Evolutionary conservation across 2,888 invertebrate species (phyloP), one percentile per base, ranked within the genome.

Genomic region (Unio delphinus): DNA sequence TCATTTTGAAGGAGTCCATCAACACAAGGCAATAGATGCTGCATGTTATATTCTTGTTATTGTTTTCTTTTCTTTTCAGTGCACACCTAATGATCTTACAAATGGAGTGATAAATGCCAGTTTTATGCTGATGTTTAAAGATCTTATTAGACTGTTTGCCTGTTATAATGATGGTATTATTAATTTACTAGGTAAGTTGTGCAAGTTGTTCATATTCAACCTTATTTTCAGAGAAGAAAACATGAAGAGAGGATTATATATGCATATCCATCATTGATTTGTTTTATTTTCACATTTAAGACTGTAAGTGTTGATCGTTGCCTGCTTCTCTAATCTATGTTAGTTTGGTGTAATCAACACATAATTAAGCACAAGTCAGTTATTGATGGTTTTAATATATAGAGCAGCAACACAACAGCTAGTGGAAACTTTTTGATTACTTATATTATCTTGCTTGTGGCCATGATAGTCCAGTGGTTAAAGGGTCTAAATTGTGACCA

Each of bases 101-200:
- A 99, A 99, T 91, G 97, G 98, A 75, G 98, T 99, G 86, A 98
- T 99, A 91, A 99, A 98, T 90, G 97, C 98, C 93, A 96, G 97
- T 89, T 99, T 99, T 91, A 98, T 99, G 95, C 93, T 99, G 81
- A 93, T 99, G 75, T 99, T 99, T 92, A 94, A 99, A 90, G 99
- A 99, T 93, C 94, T 99, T 89, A 99, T 99, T 89, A 94, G 99
- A 79, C 93, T 99, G 83, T 99, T 99, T 92, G 99, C 99, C 74
- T 98, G 99, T 91, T 99, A 99, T 92, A 99, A 99, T 91, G 99
- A 99, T 91, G 99, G 98, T 81, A 97, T 99, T 86, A 99, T 99
- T 87, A 99, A 99, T 92, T 93, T 99, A 82, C 92, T 99, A 91
- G 94, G 94, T 94, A 89, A 90, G 87, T 75, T 56, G 15, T 45